Evolutionary conservation across 2,113 vertebrate genomes (phyloP).

Genomic region (Rhinogobius similis): DNA sequence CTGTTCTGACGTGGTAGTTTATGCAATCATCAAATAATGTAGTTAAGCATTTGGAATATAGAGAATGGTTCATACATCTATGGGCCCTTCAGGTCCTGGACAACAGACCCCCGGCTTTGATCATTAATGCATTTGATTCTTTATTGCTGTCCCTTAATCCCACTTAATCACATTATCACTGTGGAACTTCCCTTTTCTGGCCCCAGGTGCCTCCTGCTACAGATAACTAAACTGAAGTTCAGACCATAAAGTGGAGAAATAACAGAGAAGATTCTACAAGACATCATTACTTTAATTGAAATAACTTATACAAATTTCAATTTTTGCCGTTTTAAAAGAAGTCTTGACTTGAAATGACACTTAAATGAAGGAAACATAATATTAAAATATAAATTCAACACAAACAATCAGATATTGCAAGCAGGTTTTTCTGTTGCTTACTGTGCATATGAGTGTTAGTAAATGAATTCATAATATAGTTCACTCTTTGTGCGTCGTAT

Average conservation of each 20-base stretch:
- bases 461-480: background rate
- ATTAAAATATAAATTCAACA: background rate
- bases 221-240: background rate
- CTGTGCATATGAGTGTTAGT: no score
- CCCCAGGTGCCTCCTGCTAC: background rate
- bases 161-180: background rate
- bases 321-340: background rate
- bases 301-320: slow-evolving; percentile 27
- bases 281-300: slow-evolving; percentile 42
- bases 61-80: no score
- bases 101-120: background rate
- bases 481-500: background rate
- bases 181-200: background rate
- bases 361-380: no score
- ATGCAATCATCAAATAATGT: no score
- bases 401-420: background rate
- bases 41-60: no score
- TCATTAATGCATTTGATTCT: background rate
- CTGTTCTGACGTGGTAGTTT: no score
- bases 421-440: no score
- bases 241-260: background rate
- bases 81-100: background rate
- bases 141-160: background rate
- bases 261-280: background rate
- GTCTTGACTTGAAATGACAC: no score